phyloP scores from a whole-genome alignment of 2,888 invertebrate species.

The Rhorus exstirpatorius region DNA sequence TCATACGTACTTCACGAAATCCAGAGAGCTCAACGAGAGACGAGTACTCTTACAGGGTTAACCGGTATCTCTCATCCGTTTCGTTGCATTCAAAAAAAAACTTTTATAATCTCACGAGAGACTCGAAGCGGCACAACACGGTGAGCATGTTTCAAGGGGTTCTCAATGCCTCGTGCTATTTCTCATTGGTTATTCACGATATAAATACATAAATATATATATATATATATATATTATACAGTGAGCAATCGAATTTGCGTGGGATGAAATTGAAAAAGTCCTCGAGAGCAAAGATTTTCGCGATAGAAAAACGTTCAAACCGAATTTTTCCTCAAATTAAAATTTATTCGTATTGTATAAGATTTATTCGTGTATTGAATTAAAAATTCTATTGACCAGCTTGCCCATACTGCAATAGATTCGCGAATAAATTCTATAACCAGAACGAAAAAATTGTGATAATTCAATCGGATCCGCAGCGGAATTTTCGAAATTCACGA shows the following conservation, averaged over 20 bases:
- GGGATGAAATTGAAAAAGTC: neutral
- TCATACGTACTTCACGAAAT: constrained; percentile 19
- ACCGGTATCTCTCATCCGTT: constrained; percentile 32
- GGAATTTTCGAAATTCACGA: too few species aligned
- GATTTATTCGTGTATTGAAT: too few species aligned
- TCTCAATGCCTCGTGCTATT: constrained; percentile 3
- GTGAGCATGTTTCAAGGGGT: neutral
- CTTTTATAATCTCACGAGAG: constrained; percentile 51
- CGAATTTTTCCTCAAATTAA: neutral
- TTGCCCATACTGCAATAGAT: too few species aligned
- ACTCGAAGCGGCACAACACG: neutral
- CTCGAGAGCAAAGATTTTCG: too few species aligned
- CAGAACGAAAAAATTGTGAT: too few species aligned
- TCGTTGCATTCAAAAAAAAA: constrained; percentile 53
- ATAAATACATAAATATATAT: constrained; percentile 44
- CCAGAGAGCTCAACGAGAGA: constrained; percentile 5
- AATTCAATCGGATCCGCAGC: too few species aligned
- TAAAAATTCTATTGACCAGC: too few species aligned
- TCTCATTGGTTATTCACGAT: constrained; percentile 38
- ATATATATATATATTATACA: neutral
- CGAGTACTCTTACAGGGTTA: constrained; percentile 22
- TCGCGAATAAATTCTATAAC: too few species aligned
- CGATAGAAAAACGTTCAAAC: constrained; percentile 9
- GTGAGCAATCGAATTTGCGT: neutral
- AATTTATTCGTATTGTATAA: neutral